Conservation (phyloP, 2,797 vertebrate species). For the Scomberomorus guttatus region DNA sequence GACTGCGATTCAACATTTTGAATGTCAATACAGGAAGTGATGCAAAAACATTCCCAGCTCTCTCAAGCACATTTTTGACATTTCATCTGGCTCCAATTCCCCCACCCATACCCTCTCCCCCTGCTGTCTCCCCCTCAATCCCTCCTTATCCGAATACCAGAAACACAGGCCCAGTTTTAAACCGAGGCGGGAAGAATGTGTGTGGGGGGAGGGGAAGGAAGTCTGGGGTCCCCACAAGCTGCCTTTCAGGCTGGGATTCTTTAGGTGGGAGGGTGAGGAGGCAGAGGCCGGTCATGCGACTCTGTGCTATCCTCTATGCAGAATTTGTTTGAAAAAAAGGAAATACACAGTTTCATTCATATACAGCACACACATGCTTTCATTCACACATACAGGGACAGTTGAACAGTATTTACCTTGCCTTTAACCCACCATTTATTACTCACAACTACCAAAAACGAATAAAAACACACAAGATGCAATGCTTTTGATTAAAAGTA, state of each 20-base stretch:
- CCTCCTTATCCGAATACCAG: slow-evolving; percentile 68
- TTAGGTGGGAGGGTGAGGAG: slow-evolving; percentile 40
- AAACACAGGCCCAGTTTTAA: slow-evolving; percentile 69
- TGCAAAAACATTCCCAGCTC: slow-evolving; percentile 23
- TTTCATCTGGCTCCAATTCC: slow-evolving; percentile 63
- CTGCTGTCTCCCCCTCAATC: slow-evolving; percentile 31
- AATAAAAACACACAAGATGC: background rate
- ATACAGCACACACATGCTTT: background rate
- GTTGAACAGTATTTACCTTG: background rate
- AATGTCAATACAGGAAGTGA: slow-evolving; percentile 75
- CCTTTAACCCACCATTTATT: background rate
- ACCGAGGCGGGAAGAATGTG: slow-evolving; percentile 73
- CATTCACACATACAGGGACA: background rate
- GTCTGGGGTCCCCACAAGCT: slow-evolving; percentile 50
- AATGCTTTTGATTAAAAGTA: background rate
- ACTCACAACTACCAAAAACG: background rate
- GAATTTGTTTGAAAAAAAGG: slow-evolving; percentile 23
- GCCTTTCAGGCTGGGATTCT: slow-evolving; percentile 43
- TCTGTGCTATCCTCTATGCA: slow-evolving; percentile 12
- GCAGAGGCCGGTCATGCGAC: background rate
- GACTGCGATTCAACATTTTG: slow-evolving; percentile 40
- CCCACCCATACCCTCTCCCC: slow-evolving; percentile 26
- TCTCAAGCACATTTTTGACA: slow-evolving; percentile 49
- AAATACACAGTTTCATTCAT: slow-evolving; percentile 15
- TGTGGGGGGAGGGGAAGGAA: slow-evolving; percentile 49